Evolutionary conservation across 2,797 vertebrate genomes (phyloP), one percentile per base, ranked within the genome.

Genomic region (Coregonus sp.): DNA sequence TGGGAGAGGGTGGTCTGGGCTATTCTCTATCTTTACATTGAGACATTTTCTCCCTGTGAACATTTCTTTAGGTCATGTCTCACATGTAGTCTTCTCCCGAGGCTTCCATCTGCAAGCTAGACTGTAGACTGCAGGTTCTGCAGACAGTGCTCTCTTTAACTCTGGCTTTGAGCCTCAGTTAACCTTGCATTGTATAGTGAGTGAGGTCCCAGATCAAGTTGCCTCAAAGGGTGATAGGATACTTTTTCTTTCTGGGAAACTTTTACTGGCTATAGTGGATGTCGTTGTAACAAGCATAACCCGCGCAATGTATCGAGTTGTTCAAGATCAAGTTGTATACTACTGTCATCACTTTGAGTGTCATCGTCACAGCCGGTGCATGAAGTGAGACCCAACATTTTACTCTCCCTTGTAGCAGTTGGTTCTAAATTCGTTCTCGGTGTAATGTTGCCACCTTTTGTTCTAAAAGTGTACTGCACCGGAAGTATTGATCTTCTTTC

Each of bases 361-460:
- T 59, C n/a, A 18, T 59, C 4, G 9, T 56, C 54, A 56, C 54
- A 56, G 54, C 14, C 4, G 54, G 54, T n/a, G 15, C 14, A 56
- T 54, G 12, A 54, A 56, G 40, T 25, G 37, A 37, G 37, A 69
- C 7, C 33, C 16, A 33, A 20, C 1, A 20, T 50, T 70, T 51
- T 47, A n/a, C 4, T 12, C 0, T 40, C 40, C 1, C n/a, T 59
- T 70, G 2, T 15, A 14, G 47, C 18, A 2, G 16, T 52, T 11
- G 16, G 70, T n/a, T n/a, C 37, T 7, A 74, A 15, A 40, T 68
- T 50, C 3, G n/a, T 4, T 66, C 15, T n/a, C 66, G 56, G 59
- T 52, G 9, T 71, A 77, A 77, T 77, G 75, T 77, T 56, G 16
- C 79, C 79, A 54, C 67, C 75, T 74, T 37, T 67, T 74, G 79